phyloP scores from a whole-genome alignment of 2,888 invertebrate species.

The Pegoplata infirma region DNA sequence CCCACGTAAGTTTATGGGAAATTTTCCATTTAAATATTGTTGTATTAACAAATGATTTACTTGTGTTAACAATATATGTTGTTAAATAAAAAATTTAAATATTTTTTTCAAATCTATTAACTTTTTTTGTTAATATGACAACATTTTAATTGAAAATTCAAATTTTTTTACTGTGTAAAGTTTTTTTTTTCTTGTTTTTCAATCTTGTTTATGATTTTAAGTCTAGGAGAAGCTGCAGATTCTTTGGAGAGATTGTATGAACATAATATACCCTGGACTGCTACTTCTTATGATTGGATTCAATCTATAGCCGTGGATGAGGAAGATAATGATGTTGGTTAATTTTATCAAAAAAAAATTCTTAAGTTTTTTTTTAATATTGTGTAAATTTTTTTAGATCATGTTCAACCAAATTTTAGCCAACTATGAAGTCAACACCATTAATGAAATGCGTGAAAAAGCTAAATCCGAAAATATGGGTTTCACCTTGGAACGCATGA shows the following conservation, averaged over 20 bases:
- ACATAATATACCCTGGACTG: constrained; percentile 82
- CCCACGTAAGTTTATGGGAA: constrained; percentile 78
- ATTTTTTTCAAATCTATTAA: too few relatives aligned
- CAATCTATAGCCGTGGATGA: constrained; percentile 80
- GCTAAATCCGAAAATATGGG: constrained; percentile 80
- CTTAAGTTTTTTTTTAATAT: not conserved
- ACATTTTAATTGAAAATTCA: too few relatives aligned
- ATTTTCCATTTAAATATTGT: not conserved
- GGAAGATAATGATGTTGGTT: constrained; percentile 56
- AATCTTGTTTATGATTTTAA: too few relatives aligned
- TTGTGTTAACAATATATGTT: too few relatives aligned
- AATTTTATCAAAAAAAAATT: not conserved
- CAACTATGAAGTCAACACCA: not conserved
- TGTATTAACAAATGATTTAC: not conserved
- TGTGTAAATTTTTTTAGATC: not conserved
- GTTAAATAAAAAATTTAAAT: too few relatives aligned
- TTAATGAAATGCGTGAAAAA: constrained; percentile 69
- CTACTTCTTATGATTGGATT: constrained; percentile 83
- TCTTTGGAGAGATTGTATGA: constrained; percentile 82
- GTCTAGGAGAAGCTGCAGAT: constrained; percentile 81
- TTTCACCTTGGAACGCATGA: constrained; percentile 82
- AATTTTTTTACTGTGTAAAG: too few relatives aligned
- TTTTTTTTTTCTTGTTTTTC: too few relatives aligned
- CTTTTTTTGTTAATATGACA: too few relatives aligned
- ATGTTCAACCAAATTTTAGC: not conserved